A percentile compares a stretch with the other conserved stretches of the same genome.
Evolutionary conservation across 2,888 invertebrate species (phyloP).

Genomic region (Morpho achilles): DNA sequence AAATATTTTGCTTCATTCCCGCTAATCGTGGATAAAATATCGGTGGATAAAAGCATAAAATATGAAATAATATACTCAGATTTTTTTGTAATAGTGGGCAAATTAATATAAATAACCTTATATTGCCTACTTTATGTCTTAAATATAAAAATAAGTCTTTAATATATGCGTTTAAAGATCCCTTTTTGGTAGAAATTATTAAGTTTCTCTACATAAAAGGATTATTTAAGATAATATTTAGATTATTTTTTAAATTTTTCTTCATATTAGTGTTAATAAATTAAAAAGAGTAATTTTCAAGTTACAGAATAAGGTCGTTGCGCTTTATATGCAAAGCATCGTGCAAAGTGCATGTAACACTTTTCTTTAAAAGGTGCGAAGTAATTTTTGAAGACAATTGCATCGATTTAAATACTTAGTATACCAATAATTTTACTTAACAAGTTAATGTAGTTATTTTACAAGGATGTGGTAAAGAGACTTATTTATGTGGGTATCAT

Average conservation of each 20-base stretch:
- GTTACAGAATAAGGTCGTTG: slow-evolving; percentile 21
- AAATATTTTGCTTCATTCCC: no score
- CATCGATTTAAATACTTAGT: slow-evolving; percentile 29
- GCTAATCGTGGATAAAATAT: no score
- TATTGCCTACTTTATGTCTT: no score
- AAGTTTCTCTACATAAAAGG: background rate
- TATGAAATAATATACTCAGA: no score
- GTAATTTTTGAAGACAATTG: slow-evolving; percentile 38
- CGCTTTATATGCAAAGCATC: slow-evolving; percentile 24
- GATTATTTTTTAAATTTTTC: background rate
- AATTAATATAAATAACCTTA: no score
- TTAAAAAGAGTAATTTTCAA: background rate
- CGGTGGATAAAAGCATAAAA: no score
- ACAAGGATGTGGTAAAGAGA: slow-evolving; percentile 28
- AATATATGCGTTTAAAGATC: no score
- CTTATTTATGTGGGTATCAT: background rate
- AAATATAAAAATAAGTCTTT: no score
- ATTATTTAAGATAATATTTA: no score
- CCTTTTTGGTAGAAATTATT: background rate
- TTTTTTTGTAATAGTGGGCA: no score
- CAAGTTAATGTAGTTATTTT: background rate
- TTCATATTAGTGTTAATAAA: no score
- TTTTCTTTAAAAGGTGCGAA: slow-evolving; percentile 39
- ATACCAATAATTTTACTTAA: background rate
- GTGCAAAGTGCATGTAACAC: slow-evolving; percentile 37